Base-by-base conservation (phyloP, 2,797 vertebrate genomes). In the Enteromius anoplus region DNA sequence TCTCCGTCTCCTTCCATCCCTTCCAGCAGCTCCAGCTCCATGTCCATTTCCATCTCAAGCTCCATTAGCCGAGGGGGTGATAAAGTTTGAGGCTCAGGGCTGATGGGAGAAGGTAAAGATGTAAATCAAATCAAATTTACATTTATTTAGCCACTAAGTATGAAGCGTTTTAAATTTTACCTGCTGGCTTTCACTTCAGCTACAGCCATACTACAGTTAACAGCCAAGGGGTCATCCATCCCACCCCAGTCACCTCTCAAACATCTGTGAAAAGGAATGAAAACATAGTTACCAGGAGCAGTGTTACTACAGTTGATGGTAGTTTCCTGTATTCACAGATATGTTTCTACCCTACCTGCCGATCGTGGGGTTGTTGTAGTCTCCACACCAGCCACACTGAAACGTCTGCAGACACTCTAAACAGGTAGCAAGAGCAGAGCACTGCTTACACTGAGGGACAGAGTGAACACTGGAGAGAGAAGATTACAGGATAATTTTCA, bases 341-440 rank as follows among this genome's bases (percentile, higher is more conserved):
- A 83, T 8, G 34, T 26, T 42, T 37, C 77, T 55, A 83, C 6
- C 90, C 85, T 90, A 98, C 97, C 96, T 96, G 88, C 97, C 97
- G 76, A 97, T 95, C 0, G 96, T 98, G 21, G 97, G 97, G 90
- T 98, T 98, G 89, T 96, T 96, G 75, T 95, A 94, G 51, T 98
- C 97, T 7, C 96, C 97, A 40, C 97, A 98, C 97, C 97, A 98
- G 89, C 97, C 97, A 0, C 97, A 98, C 90, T 97, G 96, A 8
- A 97, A 97, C 23, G 95, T 97, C 88, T 94, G 94, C 88, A 97
- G 89, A 81, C 97, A 98, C 79, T 97, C 96, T 0, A 93, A 94
- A 83, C 97, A 98, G 0, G 94, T 94, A 87, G 91, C 92, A 86
- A 96, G 92, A 79, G 93, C 89, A 19, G 95, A 93, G 6, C 97